Percentiles rank a stretch among this genome's conserved stretches.
Evolutionary conservation across 1,140 invertebrate genomes (phyloP).

Genomic region (Ruditapes philippinarum): DNA sequence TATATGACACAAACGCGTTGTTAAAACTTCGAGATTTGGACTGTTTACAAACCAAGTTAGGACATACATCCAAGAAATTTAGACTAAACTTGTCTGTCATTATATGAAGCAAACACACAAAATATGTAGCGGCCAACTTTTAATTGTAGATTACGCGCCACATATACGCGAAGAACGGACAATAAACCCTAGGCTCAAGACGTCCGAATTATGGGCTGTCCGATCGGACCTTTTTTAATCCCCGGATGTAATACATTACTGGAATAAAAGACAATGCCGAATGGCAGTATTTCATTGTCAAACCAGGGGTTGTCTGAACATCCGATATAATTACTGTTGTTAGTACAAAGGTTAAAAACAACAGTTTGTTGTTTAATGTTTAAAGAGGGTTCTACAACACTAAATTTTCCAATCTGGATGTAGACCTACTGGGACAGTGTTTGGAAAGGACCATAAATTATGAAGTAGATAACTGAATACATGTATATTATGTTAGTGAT

Average conservation of each 20-base stretch:
- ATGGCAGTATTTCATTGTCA: neutral
- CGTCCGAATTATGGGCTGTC: constrained; percentile 49
- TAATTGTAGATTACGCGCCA: constrained; percentile 21
- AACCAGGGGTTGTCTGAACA: neutral
- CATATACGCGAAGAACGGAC: neutral
- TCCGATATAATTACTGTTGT: constrained; percentile 22
- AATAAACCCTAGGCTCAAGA: neutral
- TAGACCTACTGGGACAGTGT: no score
- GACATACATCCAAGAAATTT: neutral
- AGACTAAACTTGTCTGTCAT: neutral
- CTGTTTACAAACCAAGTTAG: neutral
- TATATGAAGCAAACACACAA: neutral
- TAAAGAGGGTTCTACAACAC: neutral
- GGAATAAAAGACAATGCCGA: neutral
- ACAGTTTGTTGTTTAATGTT: neutral
- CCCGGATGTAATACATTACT: neutral
- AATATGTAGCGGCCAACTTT: constrained; percentile 1
- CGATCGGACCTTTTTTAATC: neutral
- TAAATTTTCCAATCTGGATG: neutral
- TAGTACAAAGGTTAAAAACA: neutral
- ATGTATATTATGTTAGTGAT: no score
- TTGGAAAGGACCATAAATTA: no score
- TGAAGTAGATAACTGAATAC: no score
- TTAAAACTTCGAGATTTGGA: no score
- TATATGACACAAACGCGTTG: no score